Evolutionary conservation across 2,113 vertebrate species (phyloP).

Genomic region (Oxyura jamaicensis): DNA sequence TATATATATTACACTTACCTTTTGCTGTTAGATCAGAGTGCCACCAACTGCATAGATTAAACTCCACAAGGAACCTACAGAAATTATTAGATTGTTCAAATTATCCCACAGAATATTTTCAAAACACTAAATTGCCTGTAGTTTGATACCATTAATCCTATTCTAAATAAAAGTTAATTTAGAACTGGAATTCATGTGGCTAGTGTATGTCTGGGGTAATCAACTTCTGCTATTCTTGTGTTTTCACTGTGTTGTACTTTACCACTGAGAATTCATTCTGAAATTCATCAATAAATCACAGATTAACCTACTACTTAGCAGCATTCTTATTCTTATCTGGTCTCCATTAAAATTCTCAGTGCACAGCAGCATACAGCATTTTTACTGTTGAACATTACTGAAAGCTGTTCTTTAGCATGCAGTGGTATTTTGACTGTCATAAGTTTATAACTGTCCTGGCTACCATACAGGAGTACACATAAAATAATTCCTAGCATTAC

Average conservation of each 20-base stretch:
- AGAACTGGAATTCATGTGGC: not conserved
- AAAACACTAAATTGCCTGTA: not conserved
- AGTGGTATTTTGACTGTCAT: not conserved
- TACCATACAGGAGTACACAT: not conserved
- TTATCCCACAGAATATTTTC: slow-evolving; percentile 24
- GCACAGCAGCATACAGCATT: not conserved
- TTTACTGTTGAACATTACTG: not conserved
- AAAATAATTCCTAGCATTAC: not conserved
- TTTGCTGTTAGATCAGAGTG: slow-evolving; percentile 89
- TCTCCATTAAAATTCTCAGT: not conserved
- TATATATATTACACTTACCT: slow-evolving; percentile 79
- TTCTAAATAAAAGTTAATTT: slow-evolving; percentile 11
- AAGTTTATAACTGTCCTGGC: not conserved
- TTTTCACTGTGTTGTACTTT: not conserved
- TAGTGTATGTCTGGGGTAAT: not conserved
- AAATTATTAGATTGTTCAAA: slow-evolving; percentile 43
- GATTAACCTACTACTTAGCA: not conserved
- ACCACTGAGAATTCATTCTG: not conserved
- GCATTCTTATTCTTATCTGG: not conserved
- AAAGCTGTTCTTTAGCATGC: not conserved
- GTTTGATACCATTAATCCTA: not conserved
- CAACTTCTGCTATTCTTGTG: not conserved
- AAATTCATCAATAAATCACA: not conserved
- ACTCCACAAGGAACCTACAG: slow-evolving; percentile 94
- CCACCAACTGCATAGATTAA: slow-evolving; percentile 99